Evolutionary conservation across 2,888 invertebrate genomes (phyloP).

Genomic region (Agrypnus murinus): DNA sequence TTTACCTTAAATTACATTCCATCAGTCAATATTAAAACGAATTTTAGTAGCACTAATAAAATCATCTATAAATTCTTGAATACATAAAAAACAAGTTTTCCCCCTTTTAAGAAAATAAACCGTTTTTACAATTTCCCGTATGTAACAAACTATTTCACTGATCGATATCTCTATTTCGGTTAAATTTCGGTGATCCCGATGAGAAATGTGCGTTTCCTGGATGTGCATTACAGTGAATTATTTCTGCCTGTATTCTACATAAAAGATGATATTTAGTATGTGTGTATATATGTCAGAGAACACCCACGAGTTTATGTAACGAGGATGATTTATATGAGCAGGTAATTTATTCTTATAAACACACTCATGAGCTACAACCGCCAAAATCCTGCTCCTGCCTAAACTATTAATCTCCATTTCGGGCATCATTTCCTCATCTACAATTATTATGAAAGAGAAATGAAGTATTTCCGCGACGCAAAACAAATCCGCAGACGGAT

Average conservation of each 20-base stretch:
- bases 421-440: slow-evolving; percentile 13
- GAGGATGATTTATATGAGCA: slow-evolving; percentile 20
- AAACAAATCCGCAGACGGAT: slow-evolving; percentile 13
- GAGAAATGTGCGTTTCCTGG: background rate
- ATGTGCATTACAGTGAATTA: background rate
- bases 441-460: slow-evolving; percentile 5
- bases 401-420: slow-evolving; percentile 26
- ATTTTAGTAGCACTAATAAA: too few relatives aligned
- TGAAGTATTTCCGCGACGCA: background rate
- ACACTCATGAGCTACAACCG: slow-evolving; percentile 23
- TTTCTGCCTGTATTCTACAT: background rate
- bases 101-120: too few relatives aligned
- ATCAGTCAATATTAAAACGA: too few relatives aligned
- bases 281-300: background rate
- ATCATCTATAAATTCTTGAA: too few relatives aligned
- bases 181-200: background rate
- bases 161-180: too few relatives aligned
- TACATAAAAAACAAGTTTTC: too few relatives aligned
- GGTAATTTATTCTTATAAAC: slow-evolving; percentile 29
- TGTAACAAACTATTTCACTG: too few relatives aligned
- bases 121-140: too few relatives aligned
- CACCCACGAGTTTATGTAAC: background rate
- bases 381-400: slow-evolving; percentile 9
- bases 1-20: too few relatives aligned
- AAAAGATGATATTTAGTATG: background rate